Conservation (phyloP, 2,113 vertebrate species). For the Ciconia maguari region DNA sequence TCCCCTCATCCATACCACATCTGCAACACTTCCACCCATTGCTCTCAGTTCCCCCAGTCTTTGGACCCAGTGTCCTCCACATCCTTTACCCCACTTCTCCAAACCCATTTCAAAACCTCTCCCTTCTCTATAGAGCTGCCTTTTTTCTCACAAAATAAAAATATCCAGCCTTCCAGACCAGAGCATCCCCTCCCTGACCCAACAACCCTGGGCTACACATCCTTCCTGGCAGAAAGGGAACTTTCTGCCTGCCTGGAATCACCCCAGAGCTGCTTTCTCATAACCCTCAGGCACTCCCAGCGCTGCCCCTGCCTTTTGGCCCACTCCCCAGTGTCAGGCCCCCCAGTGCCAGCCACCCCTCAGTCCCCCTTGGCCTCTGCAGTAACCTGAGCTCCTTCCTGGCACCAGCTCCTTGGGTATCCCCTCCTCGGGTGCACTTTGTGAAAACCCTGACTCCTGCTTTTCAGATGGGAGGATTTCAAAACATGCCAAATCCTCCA, state of each 20-base stretch:
- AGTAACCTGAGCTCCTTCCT: neutral
- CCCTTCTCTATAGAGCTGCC: neutral
- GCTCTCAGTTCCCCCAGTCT: neutral
- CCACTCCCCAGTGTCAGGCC: neutral
- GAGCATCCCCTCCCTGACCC: neutral
- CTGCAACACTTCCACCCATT: neutral
- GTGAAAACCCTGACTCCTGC: neutral
- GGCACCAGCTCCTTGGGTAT: neutral
- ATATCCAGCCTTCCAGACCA: neutral
- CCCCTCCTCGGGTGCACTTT: neutral
- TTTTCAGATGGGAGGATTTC: neutral
- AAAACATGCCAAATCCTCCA: neutral
- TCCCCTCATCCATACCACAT: neutral
- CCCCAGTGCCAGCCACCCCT: neutral
- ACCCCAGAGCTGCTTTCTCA: neutral
- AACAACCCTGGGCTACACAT: neutral
- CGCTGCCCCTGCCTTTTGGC: neutral
- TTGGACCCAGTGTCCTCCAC: fast-evolving
- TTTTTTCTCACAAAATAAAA: neutral
- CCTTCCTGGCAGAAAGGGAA: too few species aligned
- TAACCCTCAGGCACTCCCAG: neutral
- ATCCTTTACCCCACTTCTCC: neutral
- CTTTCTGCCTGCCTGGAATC: neutral
- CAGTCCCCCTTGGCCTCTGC: neutral
- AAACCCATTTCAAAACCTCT: neutral